Base-by-base conservation (phyloP, 1,140 invertebrate species). In the Heliconius eleuchia region DNA sequence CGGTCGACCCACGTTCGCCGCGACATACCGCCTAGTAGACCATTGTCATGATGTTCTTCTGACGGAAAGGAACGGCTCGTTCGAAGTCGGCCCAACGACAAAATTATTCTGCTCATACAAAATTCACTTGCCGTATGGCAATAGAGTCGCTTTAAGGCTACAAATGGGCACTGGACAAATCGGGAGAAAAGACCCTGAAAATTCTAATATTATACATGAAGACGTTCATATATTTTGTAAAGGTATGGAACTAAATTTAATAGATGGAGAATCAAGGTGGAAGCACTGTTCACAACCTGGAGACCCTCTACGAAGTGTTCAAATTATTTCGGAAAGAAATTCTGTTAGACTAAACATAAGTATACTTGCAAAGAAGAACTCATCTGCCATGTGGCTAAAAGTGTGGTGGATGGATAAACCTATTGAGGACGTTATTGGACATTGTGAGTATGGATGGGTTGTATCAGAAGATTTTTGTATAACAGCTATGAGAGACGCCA, bases 371-470 rank as follows among this genome's bases (percentile, higher is more conserved):
- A 91, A 90, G 77, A 89, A 86, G 73, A 92, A 91, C 78, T 87
- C 89, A 0, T 87, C 90, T 11, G 88, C 90, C 0, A 92, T 94
- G 92, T 94, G 92, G 90, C 80, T 95, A 77, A 95, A 94, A 77
- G 88, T 92, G 18, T 95, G 93, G 93, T 95, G 94, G 91, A 94
- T 94, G 84, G 95, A 96, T 27, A 94, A 95, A 80, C 91, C 95
- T 1, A 84, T 96, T 3, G 88, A 95, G 18, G 95, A 95, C 42
- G 87, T 96, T 39, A 95, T 95, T 55, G 95, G 95, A 2, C 91
- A 95, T 80, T 97, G 96, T 90, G 95, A 95, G 3, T 96, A 95
- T 79, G 96, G 96, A 1, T 97, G 96, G 96, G 95, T 97, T 18
- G 75, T 89, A 34, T 91, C 95, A 18, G 90, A 95, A 13, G 95